These are phyloP conservation scores for Pelodiscus sinensis DNA, from an alignment of 2,113 vertebrate species.

Conservation along the genomic window DNA sequence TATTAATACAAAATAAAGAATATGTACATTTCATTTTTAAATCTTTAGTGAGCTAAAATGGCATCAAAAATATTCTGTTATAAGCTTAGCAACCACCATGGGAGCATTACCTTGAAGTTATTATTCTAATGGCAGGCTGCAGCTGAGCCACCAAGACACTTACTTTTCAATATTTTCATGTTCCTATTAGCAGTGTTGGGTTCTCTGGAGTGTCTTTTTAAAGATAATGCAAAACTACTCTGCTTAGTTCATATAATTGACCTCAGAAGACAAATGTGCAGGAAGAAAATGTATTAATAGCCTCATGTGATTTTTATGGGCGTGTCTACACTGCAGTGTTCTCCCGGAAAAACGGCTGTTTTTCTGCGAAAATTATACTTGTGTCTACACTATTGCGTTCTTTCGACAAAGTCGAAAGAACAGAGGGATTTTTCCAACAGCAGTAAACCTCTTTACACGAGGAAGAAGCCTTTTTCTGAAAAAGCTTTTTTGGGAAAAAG, in stretches of 20 bases:
- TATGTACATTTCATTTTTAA: slow-evolving; percentile 18
- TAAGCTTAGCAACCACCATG: background rate
- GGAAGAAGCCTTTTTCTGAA: no score
- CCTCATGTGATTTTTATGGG: background rate
- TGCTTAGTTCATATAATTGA: background rate
- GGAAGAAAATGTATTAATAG: background rate
- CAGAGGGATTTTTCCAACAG: no score
- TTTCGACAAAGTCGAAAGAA: no score
- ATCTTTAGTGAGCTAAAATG: background rate
- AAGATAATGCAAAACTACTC: rapidly evolving
- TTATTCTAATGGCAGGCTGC: background rate
- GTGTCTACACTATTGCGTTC: no score
- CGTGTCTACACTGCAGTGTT: no score
- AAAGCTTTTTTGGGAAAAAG: no score
- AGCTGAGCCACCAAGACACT: background rate
- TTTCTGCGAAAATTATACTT: no score
- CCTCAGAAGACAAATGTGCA: rapidly evolving
- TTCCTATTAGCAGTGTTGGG: background rate
- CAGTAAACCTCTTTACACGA: no score
- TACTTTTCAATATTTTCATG: rapidly evolving
- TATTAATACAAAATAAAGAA: slow-evolving; percentile 62
- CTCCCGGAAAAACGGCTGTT: no score
- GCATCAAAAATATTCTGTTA: background rate
- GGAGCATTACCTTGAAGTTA: rapidly evolving
- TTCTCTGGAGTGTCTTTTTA: background rate